These are phyloP conservation scores for Formica aserva DNA, from an alignment of 2,888 invertebrate species.

Conservation along the genomic window DNA sequence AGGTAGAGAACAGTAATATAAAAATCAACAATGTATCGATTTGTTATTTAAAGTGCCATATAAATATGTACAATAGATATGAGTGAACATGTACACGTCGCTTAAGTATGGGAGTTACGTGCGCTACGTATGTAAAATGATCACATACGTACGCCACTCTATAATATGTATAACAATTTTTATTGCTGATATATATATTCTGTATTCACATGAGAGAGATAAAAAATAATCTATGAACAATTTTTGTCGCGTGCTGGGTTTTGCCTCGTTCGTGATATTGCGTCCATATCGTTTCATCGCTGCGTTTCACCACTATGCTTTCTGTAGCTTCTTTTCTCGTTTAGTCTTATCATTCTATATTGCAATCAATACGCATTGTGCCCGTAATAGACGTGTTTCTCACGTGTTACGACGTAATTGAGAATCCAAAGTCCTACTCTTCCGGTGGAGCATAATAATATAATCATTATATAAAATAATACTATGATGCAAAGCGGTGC, in stretches of 20 bases:
- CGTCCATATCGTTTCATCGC: slow-evolving; percentile 37
- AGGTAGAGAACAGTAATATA: slow-evolving; percentile 64
- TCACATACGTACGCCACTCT: slow-evolving; percentile 64
- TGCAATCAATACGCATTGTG: background rate
- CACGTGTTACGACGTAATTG: slow-evolving; percentile 24
- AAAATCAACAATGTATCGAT: slow-evolving; percentile 73
- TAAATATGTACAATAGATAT: slow-evolving; percentile 73
- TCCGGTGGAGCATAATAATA: slow-evolving; percentile 18
- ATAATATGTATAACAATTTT: slow-evolving; percentile 87
- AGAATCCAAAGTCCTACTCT: slow-evolving; percentile 24
- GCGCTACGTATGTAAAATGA: slow-evolving; percentile 72
- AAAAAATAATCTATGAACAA: slow-evolving; percentile 91
- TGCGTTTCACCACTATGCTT: slow-evolving; percentile 10
- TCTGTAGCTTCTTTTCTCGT: slow-evolving; percentile 4
- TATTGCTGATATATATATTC: slow-evolving; percentile 88
- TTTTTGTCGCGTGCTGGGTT: slow-evolving; percentile 69
- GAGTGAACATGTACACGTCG: slow-evolving; percentile 71
- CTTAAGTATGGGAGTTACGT: slow-evolving; percentile 63
- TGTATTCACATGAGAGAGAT: slow-evolving; percentile 88
- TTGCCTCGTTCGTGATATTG: slow-evolving; percentile 43
- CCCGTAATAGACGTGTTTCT: background rate
- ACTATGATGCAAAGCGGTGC: background rate
- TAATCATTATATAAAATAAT: slow-evolving; percentile 32
- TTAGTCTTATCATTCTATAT: slow-evolving; percentile 20
- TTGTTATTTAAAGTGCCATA: slow-evolving; percentile 75